Evolutionary conservation across 2,888 invertebrate species (phyloP).

Genomic region (Protodeltote pygarga): DNA sequence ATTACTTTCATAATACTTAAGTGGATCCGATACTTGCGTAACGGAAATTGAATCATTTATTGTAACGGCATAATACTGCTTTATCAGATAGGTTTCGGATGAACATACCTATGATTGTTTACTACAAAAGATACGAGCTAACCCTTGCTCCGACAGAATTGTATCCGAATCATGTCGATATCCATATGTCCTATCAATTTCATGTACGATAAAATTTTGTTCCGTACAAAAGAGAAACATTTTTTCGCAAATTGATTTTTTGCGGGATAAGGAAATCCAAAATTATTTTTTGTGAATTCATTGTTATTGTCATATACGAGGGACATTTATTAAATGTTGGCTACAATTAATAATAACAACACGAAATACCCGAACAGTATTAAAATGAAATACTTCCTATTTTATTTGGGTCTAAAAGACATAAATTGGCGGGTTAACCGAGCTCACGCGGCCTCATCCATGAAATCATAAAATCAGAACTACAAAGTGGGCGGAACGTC

Average conservation of each 20-base stretch:
- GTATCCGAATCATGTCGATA: conserved; percentile 31
- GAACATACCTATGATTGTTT: conserved; percentile 76
- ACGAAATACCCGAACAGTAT: conserved; percentile 19
- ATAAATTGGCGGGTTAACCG: conserved; percentile 57
- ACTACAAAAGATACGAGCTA: conserved; percentile 61
- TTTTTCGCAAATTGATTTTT: conserved; percentile 12
- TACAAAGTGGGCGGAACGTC: conserved; percentile 52
- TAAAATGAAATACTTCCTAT: conserved; percentile 37
- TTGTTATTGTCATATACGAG: conserved; percentile 3
- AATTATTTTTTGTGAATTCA: conserved; percentile 13
- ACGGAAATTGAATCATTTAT: conserved; percentile 86
- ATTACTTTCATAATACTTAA: conserved; percentile 86
- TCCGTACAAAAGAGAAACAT: conserved; percentile 12
- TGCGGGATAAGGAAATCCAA: background rate
- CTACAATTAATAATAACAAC: conserved; percentile 13
- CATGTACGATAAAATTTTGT: conserved; percentile 21
- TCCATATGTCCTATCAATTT: conserved; percentile 37
- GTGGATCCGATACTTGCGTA: conserved; percentile 84
- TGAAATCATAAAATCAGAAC: conserved; percentile 59
- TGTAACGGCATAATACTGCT: conserved; percentile 81
- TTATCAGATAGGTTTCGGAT: conserved; percentile 81
- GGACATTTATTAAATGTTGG: conserved; percentile 4
- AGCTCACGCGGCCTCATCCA: conserved; percentile 41
- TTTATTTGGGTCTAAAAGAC: conserved; percentile 44
- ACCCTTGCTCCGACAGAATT: conserved; percentile 51